Conservation (phyloP, 2,797 vertebrate species). For the Chelon labrosus region DNA sequence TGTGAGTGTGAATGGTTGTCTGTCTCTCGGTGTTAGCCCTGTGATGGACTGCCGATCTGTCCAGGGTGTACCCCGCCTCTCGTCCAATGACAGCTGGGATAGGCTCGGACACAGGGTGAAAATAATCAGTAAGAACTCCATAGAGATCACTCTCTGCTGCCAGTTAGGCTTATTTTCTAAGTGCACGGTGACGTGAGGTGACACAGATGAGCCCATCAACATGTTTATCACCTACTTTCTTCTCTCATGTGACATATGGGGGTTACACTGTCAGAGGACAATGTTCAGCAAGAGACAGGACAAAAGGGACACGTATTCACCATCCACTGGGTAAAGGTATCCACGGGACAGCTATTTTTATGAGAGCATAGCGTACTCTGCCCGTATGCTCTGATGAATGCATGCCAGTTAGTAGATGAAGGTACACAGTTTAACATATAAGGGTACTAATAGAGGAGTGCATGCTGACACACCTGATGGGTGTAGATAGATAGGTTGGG, state of each 20-base stretch:
- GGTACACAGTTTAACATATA: background rate
- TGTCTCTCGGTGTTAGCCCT: too few species aligned
- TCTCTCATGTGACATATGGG: background rate
- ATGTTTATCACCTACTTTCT: background rate
- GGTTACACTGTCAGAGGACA: background rate
- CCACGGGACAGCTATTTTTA: conserved; percentile 7
- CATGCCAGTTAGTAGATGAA: conserved; percentile 7
- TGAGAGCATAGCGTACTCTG: background rate
- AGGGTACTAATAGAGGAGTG: background rate
- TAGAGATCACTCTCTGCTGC: background rate
- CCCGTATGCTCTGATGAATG: conserved; percentile 7
- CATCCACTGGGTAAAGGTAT: background rate
- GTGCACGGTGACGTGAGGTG: background rate
- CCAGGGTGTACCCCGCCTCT: too few species aligned
- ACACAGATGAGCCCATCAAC: background rate
- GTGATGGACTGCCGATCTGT: too few species aligned
- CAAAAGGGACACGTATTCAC: background rate
- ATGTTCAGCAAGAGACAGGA: background rate
- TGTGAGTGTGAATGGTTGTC: too few species aligned
- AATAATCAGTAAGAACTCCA: too few species aligned
- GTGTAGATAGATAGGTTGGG: too few species aligned
- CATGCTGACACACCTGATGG: background rate
- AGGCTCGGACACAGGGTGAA: too few species aligned
- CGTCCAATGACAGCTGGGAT: too few species aligned
- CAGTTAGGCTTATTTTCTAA: background rate